These are phyloP conservation scores for Cantharis flavilabris DNA, from an alignment of 2,888 invertebrate species.

Conservation along the genomic window DNA sequence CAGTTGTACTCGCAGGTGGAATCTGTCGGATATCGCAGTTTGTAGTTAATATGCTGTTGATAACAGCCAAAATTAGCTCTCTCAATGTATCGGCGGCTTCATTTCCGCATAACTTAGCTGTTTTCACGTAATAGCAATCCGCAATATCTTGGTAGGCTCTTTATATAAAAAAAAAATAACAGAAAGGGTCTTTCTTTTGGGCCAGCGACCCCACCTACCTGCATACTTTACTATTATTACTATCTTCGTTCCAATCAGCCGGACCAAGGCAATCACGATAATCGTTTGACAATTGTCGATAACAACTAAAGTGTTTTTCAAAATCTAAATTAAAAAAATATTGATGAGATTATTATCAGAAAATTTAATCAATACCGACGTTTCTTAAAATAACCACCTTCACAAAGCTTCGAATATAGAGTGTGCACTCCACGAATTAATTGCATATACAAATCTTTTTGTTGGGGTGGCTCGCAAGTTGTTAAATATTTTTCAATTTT, in stretches of 20 bases:
- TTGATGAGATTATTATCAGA: neutral
- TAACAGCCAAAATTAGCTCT: conserved; percentile 44
- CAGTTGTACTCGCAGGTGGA: conserved; percentile 42
- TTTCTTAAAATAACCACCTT: neutral
- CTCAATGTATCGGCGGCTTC: conserved; percentile 54
- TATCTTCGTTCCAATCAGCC: conserved; percentile 61
- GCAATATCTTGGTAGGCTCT: conserved; percentile 56
- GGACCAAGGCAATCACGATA: conserved; percentile 59
- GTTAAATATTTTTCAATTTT: conserved; percentile 52
- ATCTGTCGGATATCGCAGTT: conserved; percentile 40
- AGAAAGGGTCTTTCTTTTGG: too few relatives aligned
- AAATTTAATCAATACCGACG: neutral
- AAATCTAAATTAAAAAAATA: conserved; percentile 41
- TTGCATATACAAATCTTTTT: conserved; percentile 57
- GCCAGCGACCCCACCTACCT: conserved; percentile 42
- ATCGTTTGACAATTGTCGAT: conserved; percentile 56
- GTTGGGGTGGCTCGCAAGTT: conserved; percentile 51
- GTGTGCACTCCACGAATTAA: conserved; percentile 55
- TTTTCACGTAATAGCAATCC: conserved; percentile 59
- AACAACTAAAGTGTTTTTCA: conserved; percentile 49
- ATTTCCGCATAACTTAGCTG: conserved; percentile 58
- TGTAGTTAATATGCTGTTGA: conserved; percentile 43
- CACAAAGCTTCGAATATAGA: conserved; percentile 55
- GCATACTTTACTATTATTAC: conserved; percentile 54
- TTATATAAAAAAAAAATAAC: conserved; percentile 38